Base-by-base conservation (phyloP, 1,140 invertebrate genomes). In the Halictus rubicundus region DNA sequence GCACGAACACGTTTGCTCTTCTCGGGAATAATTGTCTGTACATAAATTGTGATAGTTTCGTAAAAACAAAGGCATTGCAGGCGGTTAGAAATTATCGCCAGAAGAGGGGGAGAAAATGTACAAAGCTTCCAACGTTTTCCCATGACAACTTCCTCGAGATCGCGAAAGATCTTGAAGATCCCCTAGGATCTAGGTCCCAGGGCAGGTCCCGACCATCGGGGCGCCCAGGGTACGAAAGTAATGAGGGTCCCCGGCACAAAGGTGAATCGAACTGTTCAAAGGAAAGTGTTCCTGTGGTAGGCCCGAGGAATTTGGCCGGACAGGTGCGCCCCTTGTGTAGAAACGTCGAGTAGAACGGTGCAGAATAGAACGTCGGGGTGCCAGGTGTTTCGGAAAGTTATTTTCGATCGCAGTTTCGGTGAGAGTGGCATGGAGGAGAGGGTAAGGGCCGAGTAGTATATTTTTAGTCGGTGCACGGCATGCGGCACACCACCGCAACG, bases 351-450 rank as follows among this genome's bases (percentile, higher is more conserved):
- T 7, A 14, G 54, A 16, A 23, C 76, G 60, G 68, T 69, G 79
- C 73, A 60, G 80, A 85, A 88, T 83, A 88, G 68, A 84, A 82
- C 77, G 54, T 72, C 69, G 71, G 83, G 84, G 82, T 87, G 87
- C 89, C 89, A 90, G 89, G 88, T 90, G 90, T 88, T 87, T 85
- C 86, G 73, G 81, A 69, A 68, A 80, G 80, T 87, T 90, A 90
- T 89, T 90, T 91, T 87, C 72, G 84, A 79, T 82, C 70, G 87
- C 85, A 87, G 87, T 89, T 89, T 84, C 87, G 81, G 59, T 65
- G 76, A 78, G 63, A 80, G 68, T 70, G 19, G 61, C 61, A 37
- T 54, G 71, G 27, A 57, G 32, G 60, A 60, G 68, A 68, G 27
- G 71, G 69, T 10, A 32, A 70, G 71, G 84, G 83, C 27, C 49